Percentiles rank a stretch among this genome's conserved stretches.
These are phyloP conservation scores for Limnothrissa miodon DNA, from an alignment of 2,113 vertebrate species.

Conservation along the genomic window DNA sequence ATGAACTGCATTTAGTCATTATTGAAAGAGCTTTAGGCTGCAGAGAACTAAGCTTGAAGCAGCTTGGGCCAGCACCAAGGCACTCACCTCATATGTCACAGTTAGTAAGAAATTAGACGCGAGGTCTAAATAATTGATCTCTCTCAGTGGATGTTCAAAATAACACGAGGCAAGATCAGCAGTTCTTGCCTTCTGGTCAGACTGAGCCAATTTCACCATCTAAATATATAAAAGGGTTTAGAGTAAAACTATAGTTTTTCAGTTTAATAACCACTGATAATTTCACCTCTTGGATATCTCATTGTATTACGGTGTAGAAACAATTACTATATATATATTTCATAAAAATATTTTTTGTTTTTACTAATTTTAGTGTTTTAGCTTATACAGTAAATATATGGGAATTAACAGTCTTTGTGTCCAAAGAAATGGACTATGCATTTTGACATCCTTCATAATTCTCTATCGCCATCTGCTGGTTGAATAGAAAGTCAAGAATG, in stretches of 20 bases:
- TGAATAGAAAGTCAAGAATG: background rate
- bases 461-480: constrained; percentile 63
- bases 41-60: constrained; percentile 1
- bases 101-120: constrained; percentile 40
- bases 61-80: background rate
- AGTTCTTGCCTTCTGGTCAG: background rate
- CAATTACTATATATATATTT: background rate
- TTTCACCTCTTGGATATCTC: background rate
- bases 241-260: background rate
- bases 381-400: background rate
- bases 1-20: background rate
- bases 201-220: background rate
- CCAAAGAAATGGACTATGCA: background rate
- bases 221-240: background rate
- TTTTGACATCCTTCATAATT: background rate
- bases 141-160: constrained; percentile 28
- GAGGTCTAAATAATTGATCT: constrained; percentile 48
- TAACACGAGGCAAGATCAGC: constrained; percentile 16
- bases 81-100: constrained; percentile 33
- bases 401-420: background rate
- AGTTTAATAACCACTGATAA: background rate
- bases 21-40: background rate
- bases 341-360: no score
- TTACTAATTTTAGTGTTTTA: background rate
- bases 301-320: background rate